A percentile compares a stretch with the other conserved stretches of the same genome.
Conservation (phyloP, 2,797 vertebrate species). For the Galaxias olidus region DNA sequence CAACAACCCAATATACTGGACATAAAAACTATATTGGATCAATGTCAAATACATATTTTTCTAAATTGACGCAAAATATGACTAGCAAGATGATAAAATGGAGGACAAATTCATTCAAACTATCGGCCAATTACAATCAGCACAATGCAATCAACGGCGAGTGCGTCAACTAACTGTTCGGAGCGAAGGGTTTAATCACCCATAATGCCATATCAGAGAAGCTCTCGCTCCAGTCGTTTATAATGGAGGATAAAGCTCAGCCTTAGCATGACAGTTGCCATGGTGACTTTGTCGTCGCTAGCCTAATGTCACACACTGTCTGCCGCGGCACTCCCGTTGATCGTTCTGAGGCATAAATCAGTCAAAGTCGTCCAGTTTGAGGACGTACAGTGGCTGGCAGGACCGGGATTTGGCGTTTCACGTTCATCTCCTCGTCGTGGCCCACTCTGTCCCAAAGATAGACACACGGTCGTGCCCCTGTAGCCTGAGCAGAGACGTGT, state of each 20-base stretch:
- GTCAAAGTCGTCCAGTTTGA: constrained; percentile 45
- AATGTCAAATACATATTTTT: not conserved
- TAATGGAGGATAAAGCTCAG: constrained; percentile 50
- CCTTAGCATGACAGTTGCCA: constrained; percentile 73
- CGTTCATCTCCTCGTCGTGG: too few species aligned
- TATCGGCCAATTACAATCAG: constrained; percentile 18
- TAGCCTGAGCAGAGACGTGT: too few species aligned
- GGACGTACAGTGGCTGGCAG: constrained; percentile 13
- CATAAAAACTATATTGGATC: too few species aligned
- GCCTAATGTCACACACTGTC: constrained; percentile 62
- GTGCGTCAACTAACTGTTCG: constrained; percentile 50
- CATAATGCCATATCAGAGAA: constrained; percentile 54
- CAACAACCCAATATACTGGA: too few species aligned
- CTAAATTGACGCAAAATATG: not conserved
- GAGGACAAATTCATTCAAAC: constrained; percentile 14
- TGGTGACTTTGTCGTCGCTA: constrained; percentile 66
- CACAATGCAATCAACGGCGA: constrained; percentile 5
- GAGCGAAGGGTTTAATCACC: constrained; percentile 57
- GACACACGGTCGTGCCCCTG: too few species aligned
- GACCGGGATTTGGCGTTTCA: not conserved
- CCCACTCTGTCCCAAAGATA: too few species aligned
- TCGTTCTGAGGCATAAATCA: constrained; percentile 64
- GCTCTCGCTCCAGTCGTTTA: constrained; percentile 41
- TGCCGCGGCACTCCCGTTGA: constrained; percentile 51
- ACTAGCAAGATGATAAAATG: not conserved